phyloP scores from a whole-genome alignment of 2,113 vertebrate species.

The Trichechus manatus region DNA sequence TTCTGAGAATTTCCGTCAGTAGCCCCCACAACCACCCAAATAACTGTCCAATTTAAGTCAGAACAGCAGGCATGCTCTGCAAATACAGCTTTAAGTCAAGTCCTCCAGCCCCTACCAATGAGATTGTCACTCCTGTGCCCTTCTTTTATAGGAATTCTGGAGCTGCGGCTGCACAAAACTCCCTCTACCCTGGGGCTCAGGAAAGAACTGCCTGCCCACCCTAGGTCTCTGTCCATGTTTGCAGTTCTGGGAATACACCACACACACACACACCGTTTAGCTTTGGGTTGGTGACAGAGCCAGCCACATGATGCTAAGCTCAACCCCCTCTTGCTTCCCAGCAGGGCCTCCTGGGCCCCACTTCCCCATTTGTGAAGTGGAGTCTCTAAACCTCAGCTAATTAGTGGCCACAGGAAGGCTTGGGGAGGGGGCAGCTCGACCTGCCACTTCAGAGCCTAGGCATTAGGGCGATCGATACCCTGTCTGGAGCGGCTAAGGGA shows the following conservation, averaged over 20 bases:
- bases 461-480: constrained; percentile 75
- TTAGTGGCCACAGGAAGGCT: constrained; percentile 55
- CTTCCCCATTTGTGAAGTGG: constrained; percentile 18
- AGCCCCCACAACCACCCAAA: background rate
- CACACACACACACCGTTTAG: background rate
- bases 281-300: background rate
- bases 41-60: background rate
- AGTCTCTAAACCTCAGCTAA: constrained; percentile 62
- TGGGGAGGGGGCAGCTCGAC: constrained; percentile 56
- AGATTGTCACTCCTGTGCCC: background rate
- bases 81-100: background rate
- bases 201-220: background rate
- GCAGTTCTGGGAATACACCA: background rate
- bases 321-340: constrained; percentile 50
- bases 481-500: background rate
- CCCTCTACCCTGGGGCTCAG: background rate
- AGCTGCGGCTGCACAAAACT: background rate
- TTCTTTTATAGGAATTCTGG: background rate
- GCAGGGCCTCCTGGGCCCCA: background rate
- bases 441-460: background rate
- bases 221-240: background rate
- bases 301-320: background rate
- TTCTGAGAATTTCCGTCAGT: background rate
- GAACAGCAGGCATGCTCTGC: background rate
- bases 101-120: background rate